Evolutionary conservation across 1,140 invertebrate genomes (phyloP).

Genomic region (Diabrotica virgifera): DNA sequence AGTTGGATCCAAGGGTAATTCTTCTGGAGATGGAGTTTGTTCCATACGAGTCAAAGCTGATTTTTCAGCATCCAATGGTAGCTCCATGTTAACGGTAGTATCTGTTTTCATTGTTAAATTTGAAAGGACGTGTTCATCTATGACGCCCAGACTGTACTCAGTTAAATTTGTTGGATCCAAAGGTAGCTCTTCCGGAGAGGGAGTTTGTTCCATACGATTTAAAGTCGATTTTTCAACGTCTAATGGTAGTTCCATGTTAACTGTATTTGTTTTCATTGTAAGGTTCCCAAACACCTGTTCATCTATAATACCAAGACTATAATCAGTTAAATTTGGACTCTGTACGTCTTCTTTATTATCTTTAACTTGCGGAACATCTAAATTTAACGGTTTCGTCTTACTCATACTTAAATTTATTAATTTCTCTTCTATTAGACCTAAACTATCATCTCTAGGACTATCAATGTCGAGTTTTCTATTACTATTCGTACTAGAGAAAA

Average conservation of each 20-base stretch:
- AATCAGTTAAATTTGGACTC: conserved; percentile 42
- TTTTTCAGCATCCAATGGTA: conserved; percentile 51
- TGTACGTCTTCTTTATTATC: conserved; percentile 26
- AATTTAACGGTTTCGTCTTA: background rate
- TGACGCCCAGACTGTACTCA: conserved; percentile 41
- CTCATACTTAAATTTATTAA: background rate
- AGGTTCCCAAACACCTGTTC: conserved; percentile 35
- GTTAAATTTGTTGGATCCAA: conserved; percentile 60
- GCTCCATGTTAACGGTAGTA: conserved; percentile 58
- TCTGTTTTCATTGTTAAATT: conserved; percentile 45
- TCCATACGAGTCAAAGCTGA: conserved; percentile 53
- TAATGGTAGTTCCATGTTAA: conserved; percentile 58
- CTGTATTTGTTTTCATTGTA: conserved; percentile 49
- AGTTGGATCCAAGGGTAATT: conserved; percentile 70
- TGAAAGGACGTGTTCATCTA: conserved; percentile 40
- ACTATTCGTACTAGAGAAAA: background rate
- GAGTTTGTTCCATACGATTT: conserved; percentile 65
- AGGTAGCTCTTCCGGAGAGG: conserved; percentile 77
- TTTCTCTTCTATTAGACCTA: conserved; percentile 4
- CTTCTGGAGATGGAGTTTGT: conserved; percentile 77
- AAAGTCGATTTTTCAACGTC: conserved; percentile 41
- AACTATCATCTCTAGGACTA: conserved; percentile 17
- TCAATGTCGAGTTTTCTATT: background rate
- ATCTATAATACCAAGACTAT: conserved; percentile 42
- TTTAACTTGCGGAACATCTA: background rate